These are phyloP conservation scores for Chaetops frenatus DNA, from an alignment of 2,113 vertebrate species.

Conservation along the genomic window DNA sequence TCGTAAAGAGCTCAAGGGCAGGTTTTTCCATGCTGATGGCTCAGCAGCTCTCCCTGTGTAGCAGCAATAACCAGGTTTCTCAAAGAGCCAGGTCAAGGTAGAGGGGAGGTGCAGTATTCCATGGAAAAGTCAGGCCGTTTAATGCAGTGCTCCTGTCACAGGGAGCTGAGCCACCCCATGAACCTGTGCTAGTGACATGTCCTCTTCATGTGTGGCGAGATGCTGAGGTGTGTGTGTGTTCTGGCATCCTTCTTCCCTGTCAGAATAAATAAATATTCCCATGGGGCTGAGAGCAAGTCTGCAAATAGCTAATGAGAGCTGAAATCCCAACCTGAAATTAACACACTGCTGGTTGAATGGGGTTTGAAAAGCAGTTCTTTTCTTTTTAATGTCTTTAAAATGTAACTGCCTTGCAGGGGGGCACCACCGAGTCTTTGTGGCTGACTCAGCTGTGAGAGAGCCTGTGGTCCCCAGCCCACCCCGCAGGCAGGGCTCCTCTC, in stretches of 20 bases:
- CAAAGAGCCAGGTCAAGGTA: neutral
- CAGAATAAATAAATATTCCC: neutral
- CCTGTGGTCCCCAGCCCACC: neutral
- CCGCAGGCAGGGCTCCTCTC: neutral
- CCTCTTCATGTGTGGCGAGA: rapidly evolving
- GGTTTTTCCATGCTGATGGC: neutral
- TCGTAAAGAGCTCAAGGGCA: neutral
- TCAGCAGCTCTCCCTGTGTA: neutral
- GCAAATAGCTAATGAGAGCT: neutral
- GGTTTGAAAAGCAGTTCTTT: neutral
- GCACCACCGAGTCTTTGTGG: neutral
- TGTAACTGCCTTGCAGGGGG: neutral
- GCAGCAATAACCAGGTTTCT: neutral
- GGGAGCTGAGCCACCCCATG: neutral
- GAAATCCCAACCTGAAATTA: slow-evolving; percentile 31
- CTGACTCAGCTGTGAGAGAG: neutral
- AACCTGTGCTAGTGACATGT: neutral
- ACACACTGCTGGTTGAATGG: neutral
- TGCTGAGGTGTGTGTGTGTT: neutral
- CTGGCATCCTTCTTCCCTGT: neutral
- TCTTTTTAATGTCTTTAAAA: neutral
- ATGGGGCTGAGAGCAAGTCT: neutral
- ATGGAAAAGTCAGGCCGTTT: neutral
- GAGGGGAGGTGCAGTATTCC: neutral
- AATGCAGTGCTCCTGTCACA: neutral